Evolutionary conservation across 2,113 vertebrate species (phyloP).

Genomic region (Xenotilapia longispinis): DNA sequence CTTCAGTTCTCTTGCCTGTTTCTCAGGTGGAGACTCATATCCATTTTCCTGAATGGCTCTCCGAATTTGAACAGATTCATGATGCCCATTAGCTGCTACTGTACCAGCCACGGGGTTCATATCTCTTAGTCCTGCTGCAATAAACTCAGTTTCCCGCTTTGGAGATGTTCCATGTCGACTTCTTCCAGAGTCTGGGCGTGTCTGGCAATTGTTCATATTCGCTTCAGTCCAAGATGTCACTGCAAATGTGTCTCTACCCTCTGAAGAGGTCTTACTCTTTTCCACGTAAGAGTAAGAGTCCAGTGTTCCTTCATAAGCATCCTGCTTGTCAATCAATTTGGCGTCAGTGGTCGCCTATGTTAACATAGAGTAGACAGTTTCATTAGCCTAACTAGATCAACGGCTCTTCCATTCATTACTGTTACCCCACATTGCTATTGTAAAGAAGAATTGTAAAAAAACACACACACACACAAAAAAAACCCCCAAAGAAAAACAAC

Average conservation of each 20-base stretch:
- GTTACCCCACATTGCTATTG: not conserved
- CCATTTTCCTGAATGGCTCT: conserved; percentile 61
- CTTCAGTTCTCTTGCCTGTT: not conserved
- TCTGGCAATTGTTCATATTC: conserved; percentile 30
- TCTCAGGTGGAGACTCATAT: conserved; percentile 35
- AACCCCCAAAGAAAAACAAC: fast-evolving
- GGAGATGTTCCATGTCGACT: not conserved
- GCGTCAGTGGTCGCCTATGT: conserved; percentile 93
- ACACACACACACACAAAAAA: not conserved
- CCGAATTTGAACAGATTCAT: not conserved
- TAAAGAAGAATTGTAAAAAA: not conserved
- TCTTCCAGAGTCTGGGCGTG: conserved; percentile 37
- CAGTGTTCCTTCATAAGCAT: conserved; percentile 77
- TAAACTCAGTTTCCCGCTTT: not conserved
- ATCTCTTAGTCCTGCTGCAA: not conserved
- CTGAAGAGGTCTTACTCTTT: conserved; percentile 41
- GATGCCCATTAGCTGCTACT: conserved; percentile 11
- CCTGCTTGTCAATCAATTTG: conserved; percentile 93
- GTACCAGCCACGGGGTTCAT: not conserved
- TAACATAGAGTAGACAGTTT: conserved; percentile 96
- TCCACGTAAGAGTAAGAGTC: conserved; percentile 67
- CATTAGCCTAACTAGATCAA: conserved; percentile 66
- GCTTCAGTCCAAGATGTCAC: conserved; percentile 12
- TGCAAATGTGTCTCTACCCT: conserved; percentile 8
- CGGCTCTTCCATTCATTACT: not conserved